These are phyloP conservation scores for Gambusia yucatana DNA, from an alignment of 2,797 vertebrate genomes.

Conservation along the genomic window DNA sequence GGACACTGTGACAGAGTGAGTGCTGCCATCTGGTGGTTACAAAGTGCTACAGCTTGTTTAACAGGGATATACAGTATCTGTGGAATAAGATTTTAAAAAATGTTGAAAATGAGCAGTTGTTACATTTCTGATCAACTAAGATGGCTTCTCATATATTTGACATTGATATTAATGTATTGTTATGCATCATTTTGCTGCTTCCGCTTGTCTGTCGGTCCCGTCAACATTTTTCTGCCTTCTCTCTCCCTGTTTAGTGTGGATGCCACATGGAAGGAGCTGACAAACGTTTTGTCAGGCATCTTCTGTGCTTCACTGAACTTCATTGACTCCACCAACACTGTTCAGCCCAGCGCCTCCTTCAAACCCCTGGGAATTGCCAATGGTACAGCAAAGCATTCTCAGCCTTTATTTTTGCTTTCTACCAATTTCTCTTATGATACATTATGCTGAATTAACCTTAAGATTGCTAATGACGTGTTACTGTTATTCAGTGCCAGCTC, in stretches of 20 bases:
- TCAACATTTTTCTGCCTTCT: neutral
- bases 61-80: neutral
- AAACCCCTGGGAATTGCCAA: constrained; percentile 93
- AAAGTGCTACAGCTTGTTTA: neutral
- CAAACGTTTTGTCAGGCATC: constrained; percentile 95
- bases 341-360: constrained; percentile 94
- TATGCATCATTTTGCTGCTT: neutral
- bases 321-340: constrained; percentile 97
- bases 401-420: neutral
- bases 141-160: neutral
- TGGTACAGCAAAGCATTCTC: constrained; percentile 83
- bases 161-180: neutral
- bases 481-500: neutral
- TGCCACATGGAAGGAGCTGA: constrained; percentile 93
- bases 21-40: constrained; percentile 45
- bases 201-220: neutral
- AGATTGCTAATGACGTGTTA: neutral
- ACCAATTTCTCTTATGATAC: neutral
- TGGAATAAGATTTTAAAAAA: neutral
- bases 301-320: constrained; percentile 99
- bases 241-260: constrained; percentile 83
- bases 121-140: neutral
- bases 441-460: neutral
- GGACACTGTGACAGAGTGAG: constrained; percentile 90
- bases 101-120: neutral